Evolutionary conservation across 1,140 invertebrate genomes (phyloP), one percentile per base, ranked within the genome.

Genomic region (Heliothis virescens): DNA sequence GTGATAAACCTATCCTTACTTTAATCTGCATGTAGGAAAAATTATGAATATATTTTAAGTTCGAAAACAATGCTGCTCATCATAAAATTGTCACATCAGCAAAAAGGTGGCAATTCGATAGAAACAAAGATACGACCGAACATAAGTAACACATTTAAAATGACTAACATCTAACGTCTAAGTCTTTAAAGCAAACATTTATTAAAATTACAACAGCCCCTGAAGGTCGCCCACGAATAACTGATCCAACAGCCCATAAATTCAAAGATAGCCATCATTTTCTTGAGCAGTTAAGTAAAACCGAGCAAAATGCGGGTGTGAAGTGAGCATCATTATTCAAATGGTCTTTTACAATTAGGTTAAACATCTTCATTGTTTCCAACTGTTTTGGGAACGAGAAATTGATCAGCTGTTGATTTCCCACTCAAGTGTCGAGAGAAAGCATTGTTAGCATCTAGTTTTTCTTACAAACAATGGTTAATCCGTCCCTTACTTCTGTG

Each of bases 221-320:
- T 76, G 73, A 63, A 76, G 73, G 73, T 76, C 73, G 73, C 12
- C 16, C 18, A 53, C 9, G 3, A 50, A 75, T 52, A 48, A 76
- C 21, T 52, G 48, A 60, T 12, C 52, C 48, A 48, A 76, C 59
- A 63, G 59, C 29, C 73, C 57, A 63, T 63, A 76, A 63, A 76
- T 63, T 50, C 21, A 21, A 76, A 75, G 73, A 52, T 76, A 52
- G 52, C 21, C 59, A 76, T 63, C 59, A 53, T 60, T 75, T 63
- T 63, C 59, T 76, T 62, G 73, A 41, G 10, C 73, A 76, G 48
- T 74, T 60, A 15, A n/a, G 12, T 48, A 21, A 69, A 74, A 60
- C 9, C 57, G 55, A 74, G 29, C 55, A 21, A 12, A 74, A 0
- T 60, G 41, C 29, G 9, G 16, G 34, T 67, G 60, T 62, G 3